Evolutionary conservation across 2,888 invertebrate species (phyloP).

Genomic region (Polylopha cassiicola): DNA sequence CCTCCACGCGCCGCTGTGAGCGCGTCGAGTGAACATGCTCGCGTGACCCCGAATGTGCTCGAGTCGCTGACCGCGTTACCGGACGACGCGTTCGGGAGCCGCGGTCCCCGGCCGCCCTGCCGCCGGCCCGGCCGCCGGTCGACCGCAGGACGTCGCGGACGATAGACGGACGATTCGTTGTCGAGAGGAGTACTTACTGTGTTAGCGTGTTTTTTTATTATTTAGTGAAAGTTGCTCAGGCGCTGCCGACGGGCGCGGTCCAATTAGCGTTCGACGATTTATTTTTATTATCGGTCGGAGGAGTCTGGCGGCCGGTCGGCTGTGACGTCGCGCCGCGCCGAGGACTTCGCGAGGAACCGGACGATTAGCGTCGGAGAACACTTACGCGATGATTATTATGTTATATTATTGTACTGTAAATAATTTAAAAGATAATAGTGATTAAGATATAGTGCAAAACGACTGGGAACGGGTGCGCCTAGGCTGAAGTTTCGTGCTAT

Average conservation of each 20-base stretch:
- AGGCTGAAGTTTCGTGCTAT: conserved; percentile 33
- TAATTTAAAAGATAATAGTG: conserved; percentile 45
- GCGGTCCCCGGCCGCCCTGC: conserved; percentile 31
- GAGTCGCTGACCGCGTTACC: conserved; percentile 54
- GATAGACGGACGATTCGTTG: conserved; percentile 64
- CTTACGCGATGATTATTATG: conserved; percentile 66
- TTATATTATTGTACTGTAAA: conserved; percentile 70
- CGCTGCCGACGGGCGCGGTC: conserved; percentile 70
- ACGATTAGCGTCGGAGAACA: conserved; percentile 60
- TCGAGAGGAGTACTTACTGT: conserved; percentile 70
- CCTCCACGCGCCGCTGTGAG: conserved; percentile 61
- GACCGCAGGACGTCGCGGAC: conserved; percentile 51
- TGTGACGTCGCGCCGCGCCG: conserved; percentile 39
- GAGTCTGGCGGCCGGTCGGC: conserved; percentile 44
- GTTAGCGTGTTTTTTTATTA: conserved; percentile 67
- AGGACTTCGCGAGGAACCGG: conserved; percentile 33
- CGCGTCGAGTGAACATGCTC: conserved; percentile 43
- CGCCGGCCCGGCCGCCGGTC: conserved; percentile 31
- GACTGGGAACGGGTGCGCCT: conserved; percentile 72
- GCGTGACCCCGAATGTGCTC: conserved; percentile 44
- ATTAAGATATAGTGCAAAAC: conserved; percentile 74
- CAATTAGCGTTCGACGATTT: conserved; percentile 68
- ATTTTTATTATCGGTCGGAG: conserved; percentile 55
- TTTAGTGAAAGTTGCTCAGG: conserved; percentile 76
- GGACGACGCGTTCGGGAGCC: conserved; percentile 34